A percentile compares a stretch with the other conserved stretches of the same genome.
Conservation (phyloP, 2,113 vertebrate genomes). For the Burhinus oedicnemus region DNA sequence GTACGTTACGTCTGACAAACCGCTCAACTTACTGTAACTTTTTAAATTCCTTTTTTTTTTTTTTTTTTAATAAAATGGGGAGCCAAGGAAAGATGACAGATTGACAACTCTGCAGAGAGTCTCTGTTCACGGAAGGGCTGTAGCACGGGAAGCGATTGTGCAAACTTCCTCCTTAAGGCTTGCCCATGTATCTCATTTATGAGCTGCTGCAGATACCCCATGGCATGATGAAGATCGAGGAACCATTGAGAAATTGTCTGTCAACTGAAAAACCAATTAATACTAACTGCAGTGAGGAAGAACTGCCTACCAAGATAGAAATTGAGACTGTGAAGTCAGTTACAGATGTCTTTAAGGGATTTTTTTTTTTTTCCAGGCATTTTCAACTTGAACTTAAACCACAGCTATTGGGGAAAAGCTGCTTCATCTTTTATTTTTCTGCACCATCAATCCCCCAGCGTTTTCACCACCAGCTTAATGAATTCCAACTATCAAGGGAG, state of each 20-base stretch:
- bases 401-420: slow-evolving; percentile 35
- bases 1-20: slow-evolving; percentile 8
- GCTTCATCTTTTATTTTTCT: slow-evolving; percentile 50
- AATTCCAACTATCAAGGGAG: slow-evolving; percentile 62
- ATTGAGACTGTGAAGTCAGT: background rate
- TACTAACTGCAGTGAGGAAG: background rate
- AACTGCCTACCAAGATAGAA: slow-evolving; percentile 14
- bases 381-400: slow-evolving; percentile 47
- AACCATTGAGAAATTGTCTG: slow-evolving; percentile 1
- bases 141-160: background rate
- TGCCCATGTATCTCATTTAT: background rate
- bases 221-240: background rate
- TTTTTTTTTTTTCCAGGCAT: background rate
- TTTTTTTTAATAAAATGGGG: background rate
- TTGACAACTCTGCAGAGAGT: slow-evolving; percentile 6
- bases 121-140: background rate
- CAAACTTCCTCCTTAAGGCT: background rate
- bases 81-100: slow-evolving; percentile 6
- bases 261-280: slow-evolving; percentile 51
- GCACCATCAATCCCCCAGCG: slow-evolving; percentile 39
- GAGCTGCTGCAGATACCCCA: background rate
- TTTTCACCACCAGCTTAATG: slow-evolving; percentile 62
- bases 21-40: background rate
- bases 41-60: background rate
- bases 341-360: background rate